Evolutionary conservation across 2,797 vertebrate genomes (phyloP).

Genomic region (Micromesistius poutassou): DNA sequence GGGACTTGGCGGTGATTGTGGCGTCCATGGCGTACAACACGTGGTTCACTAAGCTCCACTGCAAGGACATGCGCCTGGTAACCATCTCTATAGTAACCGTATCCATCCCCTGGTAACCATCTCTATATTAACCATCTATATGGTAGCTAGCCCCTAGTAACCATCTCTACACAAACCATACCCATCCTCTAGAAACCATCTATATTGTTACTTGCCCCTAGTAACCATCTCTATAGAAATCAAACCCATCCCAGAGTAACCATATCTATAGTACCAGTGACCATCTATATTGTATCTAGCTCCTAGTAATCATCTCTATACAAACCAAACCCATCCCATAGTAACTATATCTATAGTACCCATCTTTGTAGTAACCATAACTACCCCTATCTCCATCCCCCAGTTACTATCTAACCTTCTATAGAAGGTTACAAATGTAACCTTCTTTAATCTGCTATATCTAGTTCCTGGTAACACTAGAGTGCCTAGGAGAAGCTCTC

Average conservation of each 20-base stretch:
- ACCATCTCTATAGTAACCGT: slow-evolving; percentile 30
- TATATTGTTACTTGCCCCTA: not conserved
- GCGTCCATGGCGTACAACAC: slow-evolving; percentile 89
- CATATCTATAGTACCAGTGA: not conserved
- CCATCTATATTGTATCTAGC: too few species aligned
- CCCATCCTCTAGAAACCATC: not conserved
- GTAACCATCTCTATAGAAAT: not conserved
- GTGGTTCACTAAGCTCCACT: slow-evolving; percentile 89
- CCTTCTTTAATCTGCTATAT: not conserved
- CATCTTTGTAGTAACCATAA: not conserved
- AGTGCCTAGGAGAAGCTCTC: not conserved
- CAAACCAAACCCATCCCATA: too few species aligned
- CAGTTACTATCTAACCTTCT: not conserved
- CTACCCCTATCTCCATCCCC: not conserved
- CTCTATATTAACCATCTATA: not conserved
- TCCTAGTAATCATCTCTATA: too few species aligned
- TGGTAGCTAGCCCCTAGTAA: not conserved
- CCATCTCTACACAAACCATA: not conserved
- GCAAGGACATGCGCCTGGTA: slow-evolving; percentile 88
- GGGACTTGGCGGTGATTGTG: slow-evolving; percentile 88
- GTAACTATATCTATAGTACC: not conserved
- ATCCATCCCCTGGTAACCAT: too few species aligned
- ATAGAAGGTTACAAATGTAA: not conserved
- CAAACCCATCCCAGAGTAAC: not conserved
- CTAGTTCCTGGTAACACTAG: not conserved